A percentile compares a stretch with the other conserved stretches of the same genome.
Conservation (phyloP, 2,888 invertebrate genomes). For the Latheticus oryzae region DNA sequence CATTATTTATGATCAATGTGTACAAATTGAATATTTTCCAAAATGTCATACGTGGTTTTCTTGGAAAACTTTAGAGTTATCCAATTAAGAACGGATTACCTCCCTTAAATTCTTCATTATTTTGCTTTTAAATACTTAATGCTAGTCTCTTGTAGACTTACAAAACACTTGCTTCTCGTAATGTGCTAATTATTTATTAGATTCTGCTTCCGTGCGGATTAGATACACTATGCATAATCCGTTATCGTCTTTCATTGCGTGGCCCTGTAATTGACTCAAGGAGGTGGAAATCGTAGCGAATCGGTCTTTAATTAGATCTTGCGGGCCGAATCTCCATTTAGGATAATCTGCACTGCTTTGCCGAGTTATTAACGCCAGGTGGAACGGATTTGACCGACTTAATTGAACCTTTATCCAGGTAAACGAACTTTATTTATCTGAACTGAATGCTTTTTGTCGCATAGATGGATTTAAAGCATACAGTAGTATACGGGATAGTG, state of each 20-base stretch:
- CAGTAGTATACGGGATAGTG: conserved; percentile 32
- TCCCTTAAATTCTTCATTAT: no score
- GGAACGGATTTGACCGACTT: conserved; percentile 32
- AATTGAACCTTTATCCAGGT: conserved; percentile 33
- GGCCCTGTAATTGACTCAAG: conserved; percentile 35
- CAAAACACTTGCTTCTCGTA: no score
- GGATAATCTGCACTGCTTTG: conserved; percentile 37
- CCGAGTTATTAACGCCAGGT: conserved; percentile 40
- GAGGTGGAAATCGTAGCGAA: conserved; percentile 38
- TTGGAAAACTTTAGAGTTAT: no score
- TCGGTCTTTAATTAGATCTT: conserved; percentile 42
- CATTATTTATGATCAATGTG: no score
- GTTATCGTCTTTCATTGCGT: conserved; percentile 18
- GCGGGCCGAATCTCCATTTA: conserved; percentile 42
- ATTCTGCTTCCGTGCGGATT: conserved; percentile 9
- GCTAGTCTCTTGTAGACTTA: no score
- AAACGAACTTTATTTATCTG: conserved; percentile 30
- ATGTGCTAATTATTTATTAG: conserved; percentile 38
- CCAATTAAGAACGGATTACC: conserved; percentile 36
- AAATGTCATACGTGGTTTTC: no score
- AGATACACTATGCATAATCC: conserved; percentile 5
- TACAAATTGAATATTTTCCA: no score
- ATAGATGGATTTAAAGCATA: conserved; percentile 36
- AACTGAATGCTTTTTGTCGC: conserved; percentile 35
- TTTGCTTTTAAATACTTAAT: no score